A percentile compares a stretch with the other conserved stretches of the same genome.
Evolutionary conservation across 2,797 vertebrate species (phyloP).

Genomic region (Centroberyx gerrardi): DNA sequence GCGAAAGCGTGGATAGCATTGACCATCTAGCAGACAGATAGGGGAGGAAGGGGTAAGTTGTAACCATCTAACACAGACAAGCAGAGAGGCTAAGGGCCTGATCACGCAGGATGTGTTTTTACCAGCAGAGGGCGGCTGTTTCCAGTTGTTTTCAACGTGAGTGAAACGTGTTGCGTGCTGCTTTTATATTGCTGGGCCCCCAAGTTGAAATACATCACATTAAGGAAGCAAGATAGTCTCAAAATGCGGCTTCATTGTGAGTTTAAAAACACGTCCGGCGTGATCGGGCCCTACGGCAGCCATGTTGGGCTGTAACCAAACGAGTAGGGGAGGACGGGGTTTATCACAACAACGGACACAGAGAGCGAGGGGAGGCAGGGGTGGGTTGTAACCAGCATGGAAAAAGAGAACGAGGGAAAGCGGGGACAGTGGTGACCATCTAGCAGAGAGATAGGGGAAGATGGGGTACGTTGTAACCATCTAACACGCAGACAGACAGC

Average conservation of each 20-base stretch:
- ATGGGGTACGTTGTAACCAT: slow-evolving; percentile 23
- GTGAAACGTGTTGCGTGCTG: too few species aligned
- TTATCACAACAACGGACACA: not conserved
- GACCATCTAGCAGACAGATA: not conserved
- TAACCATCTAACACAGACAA: not conserved
- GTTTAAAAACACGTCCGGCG: too few species aligned
- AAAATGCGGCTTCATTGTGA: too few species aligned
- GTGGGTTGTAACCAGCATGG: not conserved
- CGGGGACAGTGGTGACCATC: not conserved
- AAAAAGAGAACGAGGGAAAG: not conserved
- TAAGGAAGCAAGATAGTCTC: too few species aligned
- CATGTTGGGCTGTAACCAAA: not conserved
- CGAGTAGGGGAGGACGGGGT: not conserved
- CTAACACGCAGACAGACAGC: slow-evolving; percentile 25
- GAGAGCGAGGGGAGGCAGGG: not conserved
- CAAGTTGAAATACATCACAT: too few species aligned
- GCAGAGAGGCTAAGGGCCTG: slow-evolving; percentile 10
- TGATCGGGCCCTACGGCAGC: not conserved
- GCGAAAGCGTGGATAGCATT: not conserved
- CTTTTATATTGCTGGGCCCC: too few species aligned
- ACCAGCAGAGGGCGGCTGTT: too few species aligned
- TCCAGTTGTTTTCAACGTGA: too few species aligned
- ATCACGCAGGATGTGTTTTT: not conserved
- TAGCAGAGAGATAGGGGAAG: slow-evolving; percentile 2
- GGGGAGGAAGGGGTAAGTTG: too few species aligned